A percentile compares a stretch with the other conserved stretches of the same genome.
Evolutionary conservation across 1,140 invertebrate species (phyloP).

Genomic region (Brachystomella parvula): DNA sequence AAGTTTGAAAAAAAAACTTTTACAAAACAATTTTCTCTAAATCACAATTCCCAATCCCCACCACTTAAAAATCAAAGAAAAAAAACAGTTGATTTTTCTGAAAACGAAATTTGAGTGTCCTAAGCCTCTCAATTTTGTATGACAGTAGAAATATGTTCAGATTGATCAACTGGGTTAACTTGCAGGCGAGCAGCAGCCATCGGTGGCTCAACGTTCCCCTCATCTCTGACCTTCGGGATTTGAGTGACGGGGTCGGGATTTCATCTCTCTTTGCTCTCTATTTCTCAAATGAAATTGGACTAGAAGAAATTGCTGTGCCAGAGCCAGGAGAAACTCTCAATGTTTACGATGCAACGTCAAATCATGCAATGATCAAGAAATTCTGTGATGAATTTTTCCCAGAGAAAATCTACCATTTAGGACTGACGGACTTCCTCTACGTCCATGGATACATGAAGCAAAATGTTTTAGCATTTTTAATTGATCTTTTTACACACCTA

Average conservation of each 20-base stretch:
- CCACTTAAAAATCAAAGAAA: too few relatives aligned
- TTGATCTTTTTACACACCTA: constrained; percentile 30
- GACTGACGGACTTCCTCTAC: constrained; percentile 35
- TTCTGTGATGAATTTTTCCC: constrained; percentile 31
- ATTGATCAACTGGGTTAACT: too few relatives aligned
- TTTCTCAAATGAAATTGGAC: constrained; percentile 30
- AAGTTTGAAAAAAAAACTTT: too few relatives aligned
- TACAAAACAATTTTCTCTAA: too few relatives aligned
- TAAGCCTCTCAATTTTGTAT: too few relatives aligned
- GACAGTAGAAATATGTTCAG: too few relatives aligned
- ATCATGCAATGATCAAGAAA: constrained; percentile 30
- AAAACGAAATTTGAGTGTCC: too few relatives aligned
- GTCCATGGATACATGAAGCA: constrained; percentile 37
- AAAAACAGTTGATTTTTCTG: too few relatives aligned
- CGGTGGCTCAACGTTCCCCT: constrained; percentile 31
- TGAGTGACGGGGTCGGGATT: constrained; percentile 35
- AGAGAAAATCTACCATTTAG: constrained; percentile 33
- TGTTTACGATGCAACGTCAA: constrained; percentile 32
- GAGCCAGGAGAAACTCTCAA: constrained; percentile 32
- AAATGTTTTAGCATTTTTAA: constrained; percentile 32
- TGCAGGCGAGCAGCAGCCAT: too few relatives aligned
- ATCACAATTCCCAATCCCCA: too few relatives aligned
- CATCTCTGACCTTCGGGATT: constrained; percentile 31
- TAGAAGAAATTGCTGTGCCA: constrained; percentile 31
- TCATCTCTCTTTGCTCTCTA: constrained; percentile 34